phyloP scores from a whole-genome alignment of 2,113 vertebrate species.

The Coregonus clupeaformis region DNA sequence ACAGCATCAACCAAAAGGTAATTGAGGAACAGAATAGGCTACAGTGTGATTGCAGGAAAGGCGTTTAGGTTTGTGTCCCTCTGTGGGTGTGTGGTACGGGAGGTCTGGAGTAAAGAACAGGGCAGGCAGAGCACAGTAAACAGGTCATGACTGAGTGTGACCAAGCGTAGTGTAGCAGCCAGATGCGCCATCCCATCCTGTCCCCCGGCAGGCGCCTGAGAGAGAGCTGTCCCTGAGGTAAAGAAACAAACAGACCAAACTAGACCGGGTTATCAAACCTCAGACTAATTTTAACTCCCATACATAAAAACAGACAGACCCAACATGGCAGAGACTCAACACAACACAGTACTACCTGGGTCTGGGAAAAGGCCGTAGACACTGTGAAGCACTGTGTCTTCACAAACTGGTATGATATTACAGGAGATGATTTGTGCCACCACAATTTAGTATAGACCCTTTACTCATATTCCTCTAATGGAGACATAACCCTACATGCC shows the following conservation, averaged over 20 bases:
- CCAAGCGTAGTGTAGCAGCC: constrained; percentile 47
- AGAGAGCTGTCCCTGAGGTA: constrained; percentile 22
- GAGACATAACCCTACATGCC: background rate
- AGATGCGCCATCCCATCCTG: constrained; percentile 37
- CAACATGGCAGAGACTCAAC: background rate
- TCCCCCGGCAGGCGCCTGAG: constrained; percentile 22
- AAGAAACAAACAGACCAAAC: no score
- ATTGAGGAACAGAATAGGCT: constrained; percentile 37
- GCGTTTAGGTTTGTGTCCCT: constrained; percentile 32
- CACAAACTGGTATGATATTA: background rate
- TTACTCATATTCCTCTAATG: background rate
- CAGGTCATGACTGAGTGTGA: constrained; percentile 37
- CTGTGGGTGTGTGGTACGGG: constrained; percentile 33
- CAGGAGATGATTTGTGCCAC: background rate
- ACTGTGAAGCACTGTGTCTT: no score
- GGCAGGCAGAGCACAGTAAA: constrained; percentile 29
- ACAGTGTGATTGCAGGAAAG: constrained; percentile 15
- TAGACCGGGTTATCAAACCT: no score
- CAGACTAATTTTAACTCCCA: no score
- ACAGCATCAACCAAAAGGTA: no score
- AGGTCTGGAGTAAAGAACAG: constrained; percentile 42
- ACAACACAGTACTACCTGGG: background rate
- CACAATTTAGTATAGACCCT: background rate
- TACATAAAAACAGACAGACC: background rate
- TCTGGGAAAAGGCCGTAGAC: background rate